These are phyloP conservation scores for Phytoseiulus persimilis DNA, from an alignment of 2,888 invertebrate species.

Conservation along the genomic window DNA sequence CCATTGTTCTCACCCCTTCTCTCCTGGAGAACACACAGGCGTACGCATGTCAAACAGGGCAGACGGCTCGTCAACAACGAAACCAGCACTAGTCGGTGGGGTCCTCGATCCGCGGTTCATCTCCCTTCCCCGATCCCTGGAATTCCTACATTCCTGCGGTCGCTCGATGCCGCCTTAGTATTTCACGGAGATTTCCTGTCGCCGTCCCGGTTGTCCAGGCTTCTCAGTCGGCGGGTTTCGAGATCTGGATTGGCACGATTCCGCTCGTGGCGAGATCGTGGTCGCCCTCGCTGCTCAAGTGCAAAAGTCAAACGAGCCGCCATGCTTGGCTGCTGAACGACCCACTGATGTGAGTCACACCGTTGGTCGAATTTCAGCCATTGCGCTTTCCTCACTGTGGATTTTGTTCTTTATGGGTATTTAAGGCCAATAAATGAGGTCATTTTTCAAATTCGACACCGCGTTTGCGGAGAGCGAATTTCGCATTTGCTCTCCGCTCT, in stretches of 20 bases:
- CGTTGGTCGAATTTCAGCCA: neutral
- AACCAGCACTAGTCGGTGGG: neutral
- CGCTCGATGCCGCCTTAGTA: neutral
- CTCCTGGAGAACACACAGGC: neutral
- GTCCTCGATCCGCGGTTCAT: neutral
- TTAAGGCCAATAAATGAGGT: conserved; percentile 38
- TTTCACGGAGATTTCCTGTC: neutral
- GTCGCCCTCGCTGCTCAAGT: neutral
- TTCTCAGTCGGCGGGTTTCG: neutral
- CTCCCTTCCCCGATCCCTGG: neutral
- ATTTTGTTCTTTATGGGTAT: conserved; percentile 38
- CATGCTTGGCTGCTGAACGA: neutral
- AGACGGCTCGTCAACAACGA: neutral
- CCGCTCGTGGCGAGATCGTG: neutral
- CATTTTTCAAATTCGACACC: conserved; percentile 39
- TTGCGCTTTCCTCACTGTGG: neutral
- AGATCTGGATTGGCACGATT: neutral
- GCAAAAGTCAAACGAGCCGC: no score
- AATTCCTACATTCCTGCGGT: neutral
- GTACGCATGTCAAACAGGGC: neutral
- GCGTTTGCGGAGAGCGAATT: neutral
- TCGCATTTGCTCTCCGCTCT: neutral
- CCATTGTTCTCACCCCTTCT: neutral
- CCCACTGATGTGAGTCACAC: neutral
- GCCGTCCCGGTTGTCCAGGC: neutral